Conservation (phyloP, 1,140 invertebrate genomes). For the Ruditapes philippinarum region DNA sequence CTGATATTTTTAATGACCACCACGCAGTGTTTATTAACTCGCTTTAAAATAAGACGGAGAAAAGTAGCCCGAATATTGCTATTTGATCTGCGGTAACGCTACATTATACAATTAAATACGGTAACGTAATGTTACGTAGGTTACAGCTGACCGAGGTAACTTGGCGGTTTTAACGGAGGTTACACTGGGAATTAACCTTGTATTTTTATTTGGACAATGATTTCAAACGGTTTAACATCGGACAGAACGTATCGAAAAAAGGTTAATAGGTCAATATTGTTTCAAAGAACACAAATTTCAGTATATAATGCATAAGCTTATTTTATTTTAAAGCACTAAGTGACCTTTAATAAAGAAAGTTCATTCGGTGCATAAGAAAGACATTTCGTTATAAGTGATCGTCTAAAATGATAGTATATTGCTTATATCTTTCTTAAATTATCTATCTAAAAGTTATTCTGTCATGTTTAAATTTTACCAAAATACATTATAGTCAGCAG, state of each 20-base stretch:
- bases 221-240: not conserved
- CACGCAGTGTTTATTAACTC: too few relatives aligned
- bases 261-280: not conserved
- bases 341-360: not conserved
- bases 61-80: not conserved
- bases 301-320: not conserved
- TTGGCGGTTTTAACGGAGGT: not conserved
- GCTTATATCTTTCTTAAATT: too few relatives aligned
- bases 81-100: not conserved
- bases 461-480: too few relatives aligned
- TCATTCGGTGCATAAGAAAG: not conserved
- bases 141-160: not conserved
- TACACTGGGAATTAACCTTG: not conserved
- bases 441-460: too few relatives aligned
- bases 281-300: not conserved
- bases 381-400: not conserved
- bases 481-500: too few relatives aligned
- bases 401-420: too few relatives aligned
- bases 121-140: conserved; percentile 33
- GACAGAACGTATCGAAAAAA: not conserved
- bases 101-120: not conserved
- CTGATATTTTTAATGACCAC: too few relatives aligned
- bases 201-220: not conserved
- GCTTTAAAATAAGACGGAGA: not conserved
- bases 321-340: not conserved